Conservation (phyloP, 2,888 invertebrate species). For the Cataglyphis cursor region DNA sequence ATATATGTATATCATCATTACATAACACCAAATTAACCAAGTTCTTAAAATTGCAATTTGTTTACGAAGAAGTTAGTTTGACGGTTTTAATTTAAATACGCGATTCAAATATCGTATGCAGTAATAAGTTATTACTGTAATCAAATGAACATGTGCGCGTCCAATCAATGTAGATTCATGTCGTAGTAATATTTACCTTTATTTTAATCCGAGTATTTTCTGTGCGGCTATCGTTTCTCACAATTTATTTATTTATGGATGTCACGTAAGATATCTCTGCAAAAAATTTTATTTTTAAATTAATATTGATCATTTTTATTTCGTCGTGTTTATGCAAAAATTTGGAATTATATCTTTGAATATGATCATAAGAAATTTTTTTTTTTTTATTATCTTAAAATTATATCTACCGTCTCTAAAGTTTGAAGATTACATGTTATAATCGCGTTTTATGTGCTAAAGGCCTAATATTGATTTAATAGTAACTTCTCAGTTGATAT, state of each 20-base stretch:
- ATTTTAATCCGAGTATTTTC: constrained; percentile 69
- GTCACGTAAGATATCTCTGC: not conserved
- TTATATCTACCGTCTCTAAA: not conserved
- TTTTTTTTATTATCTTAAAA: constrained; percentile 13
- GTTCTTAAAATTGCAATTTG: constrained; percentile 30
- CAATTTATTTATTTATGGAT: not conserved
- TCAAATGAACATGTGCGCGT: constrained; percentile 50
- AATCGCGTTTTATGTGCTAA: constrained; percentile 8
- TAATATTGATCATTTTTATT: constrained; percentile 17
- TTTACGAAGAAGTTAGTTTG: constrained; percentile 31
- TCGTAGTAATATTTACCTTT: constrained; percentile 56
- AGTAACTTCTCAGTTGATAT: not conserved
- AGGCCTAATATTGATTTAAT: not conserved
- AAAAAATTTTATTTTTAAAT: constrained; percentile 12
- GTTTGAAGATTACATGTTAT: not conserved
- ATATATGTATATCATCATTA: not conserved
- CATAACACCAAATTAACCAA: constrained; percentile 11
- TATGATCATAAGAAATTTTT: not conserved
- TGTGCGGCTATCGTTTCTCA: constrained; percentile 27
- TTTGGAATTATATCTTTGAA: not conserved
- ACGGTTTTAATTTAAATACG: constrained; percentile 37
- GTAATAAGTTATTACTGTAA: constrained; percentile 60
- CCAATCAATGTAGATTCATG: constrained; percentile 72
- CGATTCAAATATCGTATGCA: constrained; percentile 21
- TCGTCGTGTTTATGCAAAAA: not conserved